Percentiles rank a stretch among this genome's conserved stretches.
Evolutionary conservation across 64 coral and sea anemone genomes (phyloP).

Genomic region (Dendronephthya gigantea): DNA sequence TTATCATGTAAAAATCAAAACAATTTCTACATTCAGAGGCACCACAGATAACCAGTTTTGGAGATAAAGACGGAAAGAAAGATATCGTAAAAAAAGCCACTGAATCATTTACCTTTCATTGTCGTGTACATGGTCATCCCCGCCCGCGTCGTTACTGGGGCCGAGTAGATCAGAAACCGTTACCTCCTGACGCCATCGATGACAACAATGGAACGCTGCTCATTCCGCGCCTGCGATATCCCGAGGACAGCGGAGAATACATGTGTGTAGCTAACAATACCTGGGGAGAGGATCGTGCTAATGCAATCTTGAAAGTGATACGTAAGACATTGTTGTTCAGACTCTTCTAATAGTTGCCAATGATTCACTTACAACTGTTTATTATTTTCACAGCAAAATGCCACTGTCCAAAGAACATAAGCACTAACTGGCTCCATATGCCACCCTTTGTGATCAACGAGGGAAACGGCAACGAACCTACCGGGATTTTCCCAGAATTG

Average conservation of each 20-base stretch:
- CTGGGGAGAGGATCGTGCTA: neutral
- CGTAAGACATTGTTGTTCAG: neutral
- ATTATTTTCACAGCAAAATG: neutral
- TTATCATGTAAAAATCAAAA: no score
- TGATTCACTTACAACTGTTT: neutral
- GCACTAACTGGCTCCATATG: neutral
- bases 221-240: neutral
- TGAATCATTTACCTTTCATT: neutral
- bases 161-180: neutral
- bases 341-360: neutral
- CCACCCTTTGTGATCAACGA: neutral
- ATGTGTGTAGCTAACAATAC: conserved; percentile 4
- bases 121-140: neutral
- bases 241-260: neutral
- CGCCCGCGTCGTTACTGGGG: neutral
- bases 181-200: neutral
- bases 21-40: neutral
- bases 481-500: neutral
- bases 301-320: neutral
- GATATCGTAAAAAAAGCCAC: neutral
- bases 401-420: neutral
- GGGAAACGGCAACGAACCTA: neutral
- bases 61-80: neutral
- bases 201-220: conserved; percentile 6
- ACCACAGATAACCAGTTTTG: neutral